Base-by-base conservation (phyloP, 2,113 vertebrate genomes). In the Jacana jacana region DNA sequence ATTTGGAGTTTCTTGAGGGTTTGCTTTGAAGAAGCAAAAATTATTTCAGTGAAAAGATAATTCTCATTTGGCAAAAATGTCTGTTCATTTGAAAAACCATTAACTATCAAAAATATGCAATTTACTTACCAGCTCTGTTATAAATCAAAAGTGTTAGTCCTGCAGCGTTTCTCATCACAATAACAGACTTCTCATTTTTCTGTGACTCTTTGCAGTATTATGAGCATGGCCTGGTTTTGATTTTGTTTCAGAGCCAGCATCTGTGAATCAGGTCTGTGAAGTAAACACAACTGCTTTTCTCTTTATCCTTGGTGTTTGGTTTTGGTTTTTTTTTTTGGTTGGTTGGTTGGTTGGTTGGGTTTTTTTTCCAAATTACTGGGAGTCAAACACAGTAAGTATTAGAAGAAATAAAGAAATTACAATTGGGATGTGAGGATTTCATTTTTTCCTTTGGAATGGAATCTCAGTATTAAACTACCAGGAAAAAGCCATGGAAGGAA, bases 371-470 rank as follows among this genome's bases (percentile, higher is more conserved):
- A 54, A 11, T 76, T 39, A 89, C 11, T 33, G 44, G 23, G 24
- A 88, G 42, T 51, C 48, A 68, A 63, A 66, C 55, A 48, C 31
- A 65, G 77, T 37, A 51, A 44, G 57, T 24, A 70, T 52, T 52
- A 75, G 65, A 71, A 75, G 80, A 81, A 91, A 94, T 68, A 63
- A 89, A 88, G 68, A 78, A 78, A 64, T 84, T 86, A 83, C 65
- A 75, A 4, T 39, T 2, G 0, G 33, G 46, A 46, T 52, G 65
- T 28, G 18, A 90, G 31, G 60, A 71, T 81, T 75, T 90, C 2
- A 9, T 39, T 72, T 75, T 79, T 95, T 48, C 60, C 31, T 61
- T 57, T 49, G 27, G 69, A 90, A 88, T 39, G 48, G 46, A 75
- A 84, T 90, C 55, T 88, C 11, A 19, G 20, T 58, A 33, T 88